Evolutionary conservation across 1,140 invertebrate species (phyloP).

Genomic region (Kradibia gibbosae): DNA sequence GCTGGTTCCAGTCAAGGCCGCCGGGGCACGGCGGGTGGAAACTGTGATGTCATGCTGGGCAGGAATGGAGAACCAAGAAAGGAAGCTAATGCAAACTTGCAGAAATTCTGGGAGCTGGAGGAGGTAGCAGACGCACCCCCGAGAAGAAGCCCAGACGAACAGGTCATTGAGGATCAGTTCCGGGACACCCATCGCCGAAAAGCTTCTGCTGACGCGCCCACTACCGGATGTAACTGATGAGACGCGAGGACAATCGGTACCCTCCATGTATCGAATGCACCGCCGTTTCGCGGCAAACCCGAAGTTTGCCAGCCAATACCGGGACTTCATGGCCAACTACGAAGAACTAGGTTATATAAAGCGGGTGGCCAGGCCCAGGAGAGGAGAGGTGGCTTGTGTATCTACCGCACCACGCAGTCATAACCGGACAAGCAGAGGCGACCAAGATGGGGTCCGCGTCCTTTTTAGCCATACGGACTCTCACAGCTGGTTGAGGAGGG

Average conservation of each 20-base stretch:
- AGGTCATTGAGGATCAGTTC: neutral
- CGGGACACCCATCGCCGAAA: neutral
- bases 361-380: neutral
- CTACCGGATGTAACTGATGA: neutral
- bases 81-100: neutral
- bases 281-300: neutral
- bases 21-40: no score
- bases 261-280: neutral
- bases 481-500: neutral
- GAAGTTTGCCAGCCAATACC: neutral
- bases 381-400: neutral
- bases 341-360: conserved; percentile 1
- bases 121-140: neutral
- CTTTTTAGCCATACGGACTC: neutral
- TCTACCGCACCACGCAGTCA: conserved; percentile 2
- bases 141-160: neutral
- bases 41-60: conserved; percentile 36
- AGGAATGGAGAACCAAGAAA: conserved; percentile 38
- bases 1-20: conserved; percentile 27
- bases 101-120: conserved; percentile 44
- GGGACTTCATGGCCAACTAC: neutral
- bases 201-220: neutral
- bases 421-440: neutral
- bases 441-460: neutral
- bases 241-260: neutral